Conservation (phyloP, 2,113 vertebrate species). For the Eretmochelys imbricata region DNA sequence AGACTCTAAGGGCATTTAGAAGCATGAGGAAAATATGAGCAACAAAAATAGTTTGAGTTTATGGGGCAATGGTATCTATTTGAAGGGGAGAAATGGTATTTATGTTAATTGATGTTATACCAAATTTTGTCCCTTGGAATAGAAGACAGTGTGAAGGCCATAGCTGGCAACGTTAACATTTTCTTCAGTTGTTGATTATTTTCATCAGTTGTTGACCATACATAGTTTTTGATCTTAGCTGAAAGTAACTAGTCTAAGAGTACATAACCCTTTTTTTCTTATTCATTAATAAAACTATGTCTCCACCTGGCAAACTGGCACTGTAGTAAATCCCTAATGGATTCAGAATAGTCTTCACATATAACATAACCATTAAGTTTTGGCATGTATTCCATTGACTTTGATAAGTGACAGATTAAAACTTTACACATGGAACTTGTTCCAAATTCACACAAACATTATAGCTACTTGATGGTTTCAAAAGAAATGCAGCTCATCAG, state of each 20-base stretch:
- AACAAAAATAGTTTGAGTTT: background rate
- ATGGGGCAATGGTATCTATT: background rate
- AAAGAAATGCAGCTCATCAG: background rate
- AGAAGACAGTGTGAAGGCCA: background rate
- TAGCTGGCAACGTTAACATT: background rate
- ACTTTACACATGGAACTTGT: slow-evolving; percentile 37
- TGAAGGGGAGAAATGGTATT: background rate
- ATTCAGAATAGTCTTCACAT: background rate
- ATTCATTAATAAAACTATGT: background rate
- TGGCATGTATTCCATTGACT: background rate
- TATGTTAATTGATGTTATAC: background rate
- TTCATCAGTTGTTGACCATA: background rate
- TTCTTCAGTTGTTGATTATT: slow-evolving; percentile 5
- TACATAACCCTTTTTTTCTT: background rate
- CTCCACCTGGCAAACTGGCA: slow-evolving; percentile 35
- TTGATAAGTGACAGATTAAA: slow-evolving; percentile 32
- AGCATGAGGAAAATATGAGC: background rate
- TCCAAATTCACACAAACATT: slow-evolving; percentile 38
- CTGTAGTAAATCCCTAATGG: background rate
- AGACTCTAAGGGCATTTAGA: background rate
- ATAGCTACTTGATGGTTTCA: slow-evolving; percentile 1
- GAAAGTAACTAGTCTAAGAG: slow-evolving; percentile 30
- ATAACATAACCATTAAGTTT: background rate
- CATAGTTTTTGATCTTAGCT: slow-evolving; percentile 30
- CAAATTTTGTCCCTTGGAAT: slow-evolving; percentile 20